Evolutionary conservation across 1,140 invertebrate genomes (phyloP).

Genomic region (Bilobella aurantiaca): DNA sequence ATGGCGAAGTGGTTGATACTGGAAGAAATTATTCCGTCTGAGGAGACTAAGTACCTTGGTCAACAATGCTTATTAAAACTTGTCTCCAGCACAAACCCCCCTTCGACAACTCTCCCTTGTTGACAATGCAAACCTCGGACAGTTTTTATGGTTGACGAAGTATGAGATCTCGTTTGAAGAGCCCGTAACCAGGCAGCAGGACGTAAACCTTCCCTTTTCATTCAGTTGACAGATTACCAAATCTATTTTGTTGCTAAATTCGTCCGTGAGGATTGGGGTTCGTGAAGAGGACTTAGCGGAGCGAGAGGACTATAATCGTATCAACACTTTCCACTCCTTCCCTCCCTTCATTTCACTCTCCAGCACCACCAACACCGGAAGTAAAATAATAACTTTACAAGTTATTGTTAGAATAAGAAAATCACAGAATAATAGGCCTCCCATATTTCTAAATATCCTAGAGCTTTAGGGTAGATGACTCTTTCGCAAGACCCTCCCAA

Average conservation of each 20-base stretch:
- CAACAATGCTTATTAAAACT: conserved; percentile 7
- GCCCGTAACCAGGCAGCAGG: background rate
- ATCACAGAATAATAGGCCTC: no score
- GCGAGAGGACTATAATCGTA: conserved; percentile 1
- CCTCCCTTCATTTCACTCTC: background rate
- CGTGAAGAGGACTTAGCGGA: conserved; percentile 3
- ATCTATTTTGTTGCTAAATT: conserved; percentile 6
- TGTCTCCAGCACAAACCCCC: background rate
- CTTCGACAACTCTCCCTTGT: background rate
- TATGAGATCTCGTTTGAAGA: background rate
- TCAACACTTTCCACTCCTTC: conserved; percentile 5
- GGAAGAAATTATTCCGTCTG: background rate
- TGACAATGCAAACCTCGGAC: background rate
- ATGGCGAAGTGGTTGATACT: no score
- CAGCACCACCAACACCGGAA: background rate
- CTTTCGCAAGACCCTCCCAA: no score
- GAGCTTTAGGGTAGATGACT: no score
- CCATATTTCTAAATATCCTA: no score
- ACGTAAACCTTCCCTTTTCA: conserved; percentile 2
- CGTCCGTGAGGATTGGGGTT: no score
- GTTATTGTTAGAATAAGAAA: no score
- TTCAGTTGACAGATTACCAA: conserved; percentile 6
- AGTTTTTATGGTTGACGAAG: background rate
- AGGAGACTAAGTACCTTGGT: background rate
- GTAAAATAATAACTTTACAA: no score